phyloP scores from a whole-genome alignment of 2,888 invertebrate genomes.

The Aromia moschata region DNA sequence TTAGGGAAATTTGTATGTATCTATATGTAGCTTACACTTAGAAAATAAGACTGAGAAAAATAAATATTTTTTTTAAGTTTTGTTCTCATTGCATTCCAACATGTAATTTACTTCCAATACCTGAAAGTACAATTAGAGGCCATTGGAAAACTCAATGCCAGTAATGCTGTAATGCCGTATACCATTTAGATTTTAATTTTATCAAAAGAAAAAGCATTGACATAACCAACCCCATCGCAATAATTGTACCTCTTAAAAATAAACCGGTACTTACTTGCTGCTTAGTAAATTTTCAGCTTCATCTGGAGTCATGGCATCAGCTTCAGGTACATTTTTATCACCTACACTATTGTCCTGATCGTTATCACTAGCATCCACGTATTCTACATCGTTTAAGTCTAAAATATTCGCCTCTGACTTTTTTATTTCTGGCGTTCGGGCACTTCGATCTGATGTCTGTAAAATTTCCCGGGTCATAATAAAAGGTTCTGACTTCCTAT shows the following conservation, averaged over 20 bases:
- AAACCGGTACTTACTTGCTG: conserved; percentile 72
- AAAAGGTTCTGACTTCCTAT: conserved; percentile 52
- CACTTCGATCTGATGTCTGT: conserved; percentile 47
- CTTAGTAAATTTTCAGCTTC: conserved; percentile 89
- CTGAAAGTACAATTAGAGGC: no score
- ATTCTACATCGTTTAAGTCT: conserved; percentile 68
- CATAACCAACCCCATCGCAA: no score
- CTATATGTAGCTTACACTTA: no score
- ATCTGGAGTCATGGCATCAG: conserved; percentile 80
- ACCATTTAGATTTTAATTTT: no score
- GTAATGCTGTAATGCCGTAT: no score
- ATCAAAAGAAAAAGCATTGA: no score
- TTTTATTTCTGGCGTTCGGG: conserved; percentile 49
- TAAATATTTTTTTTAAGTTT: neutral
- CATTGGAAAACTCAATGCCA: no score
- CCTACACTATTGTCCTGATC: conserved; percentile 57
- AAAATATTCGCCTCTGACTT: conserved; percentile 66
- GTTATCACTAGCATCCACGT: conserved; percentile 67
- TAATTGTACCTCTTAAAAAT: no score
- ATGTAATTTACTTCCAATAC: no score
- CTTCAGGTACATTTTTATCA: conserved; percentile 60
- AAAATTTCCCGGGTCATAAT: conserved; percentile 52
- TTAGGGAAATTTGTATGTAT: no score
- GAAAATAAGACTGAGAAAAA: no score
- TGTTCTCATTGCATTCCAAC: neutral